phyloP scores from a whole-genome alignment of 2,888 invertebrate species.

The Callyntrura sp. region DNA sequence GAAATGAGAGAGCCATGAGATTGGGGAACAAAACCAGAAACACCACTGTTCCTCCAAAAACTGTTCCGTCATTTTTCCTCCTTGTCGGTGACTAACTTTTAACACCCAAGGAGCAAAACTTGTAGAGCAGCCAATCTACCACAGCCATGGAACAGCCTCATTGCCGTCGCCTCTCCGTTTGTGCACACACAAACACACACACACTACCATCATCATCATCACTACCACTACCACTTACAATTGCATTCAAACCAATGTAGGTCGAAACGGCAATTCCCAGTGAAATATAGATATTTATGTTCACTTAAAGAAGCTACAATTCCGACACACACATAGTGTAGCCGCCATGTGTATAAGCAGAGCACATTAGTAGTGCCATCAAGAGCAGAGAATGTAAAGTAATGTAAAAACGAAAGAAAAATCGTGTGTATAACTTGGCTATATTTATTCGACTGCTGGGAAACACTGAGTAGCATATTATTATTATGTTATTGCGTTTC shows the following conservation, averaged over 20 bases:
- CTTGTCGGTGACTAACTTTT: slow-evolving; percentile 37
- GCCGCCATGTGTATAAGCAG: too few species aligned
- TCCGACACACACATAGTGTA: slow-evolving; percentile 2
- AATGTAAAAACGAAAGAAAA: slow-evolving; percentile 35
- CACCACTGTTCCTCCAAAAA: background rate
- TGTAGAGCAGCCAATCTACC: slow-evolving; percentile 28
- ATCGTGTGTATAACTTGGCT: slow-evolving; percentile 11
- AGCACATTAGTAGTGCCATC: slow-evolving; percentile 57
- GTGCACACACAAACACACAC: too few species aligned
- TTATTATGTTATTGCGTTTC: slow-evolving; percentile 22
- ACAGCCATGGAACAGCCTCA: background rate
- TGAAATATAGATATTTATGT: slow-evolving; percentile 72
- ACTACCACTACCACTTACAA: background rate
- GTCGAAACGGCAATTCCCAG: slow-evolving; percentile 70
- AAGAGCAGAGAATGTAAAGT: slow-evolving; percentile 63
- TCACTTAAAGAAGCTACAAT: slow-evolving; percentile 60
- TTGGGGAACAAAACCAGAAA: background rate
- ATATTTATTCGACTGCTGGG: slow-evolving; percentile 21
- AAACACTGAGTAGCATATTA: slow-evolving; percentile 18
- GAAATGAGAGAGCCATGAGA: background rate
- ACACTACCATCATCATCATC: background rate
- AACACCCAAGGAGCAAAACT: slow-evolving; percentile 43
- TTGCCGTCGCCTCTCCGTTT: background rate
- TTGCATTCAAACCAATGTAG: slow-evolving; percentile 70
- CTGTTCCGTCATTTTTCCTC: background rate